Evolutionary conservation across 2,888 invertebrate species (phyloP).

Genomic region (Melipona beecheii): DNA sequence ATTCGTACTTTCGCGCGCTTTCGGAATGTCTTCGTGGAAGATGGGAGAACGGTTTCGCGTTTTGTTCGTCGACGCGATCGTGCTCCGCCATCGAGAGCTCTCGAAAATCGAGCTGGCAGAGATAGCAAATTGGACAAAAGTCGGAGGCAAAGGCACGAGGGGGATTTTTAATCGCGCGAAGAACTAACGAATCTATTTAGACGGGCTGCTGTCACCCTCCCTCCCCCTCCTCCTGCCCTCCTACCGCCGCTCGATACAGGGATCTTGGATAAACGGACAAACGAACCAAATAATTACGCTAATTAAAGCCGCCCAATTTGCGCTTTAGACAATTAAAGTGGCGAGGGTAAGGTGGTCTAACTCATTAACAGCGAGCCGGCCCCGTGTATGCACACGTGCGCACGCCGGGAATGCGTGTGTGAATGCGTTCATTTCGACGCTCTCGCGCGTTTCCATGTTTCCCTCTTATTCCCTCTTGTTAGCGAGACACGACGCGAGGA

Average conservation of each 20-base stretch:
- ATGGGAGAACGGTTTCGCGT: background rate
- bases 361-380: constrained; percentile 68
- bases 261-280: constrained; percentile 74
- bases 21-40: too few species aligned
- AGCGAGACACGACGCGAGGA: constrained; percentile 37
- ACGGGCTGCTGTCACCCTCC: constrained; percentile 17
- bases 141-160: constrained; percentile 38
- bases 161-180: constrained; percentile 71
- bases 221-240: too few species aligned
- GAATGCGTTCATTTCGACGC: constrained; percentile 70
- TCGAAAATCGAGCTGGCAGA: background rate
- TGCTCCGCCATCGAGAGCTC: background rate
- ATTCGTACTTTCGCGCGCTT: background rate
- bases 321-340: constrained; percentile 77
- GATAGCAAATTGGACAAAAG: constrained; percentile 44
- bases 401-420: constrained; percentile 55
- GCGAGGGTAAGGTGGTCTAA: constrained; percentile 75
- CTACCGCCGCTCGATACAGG: constrained; percentile 65
- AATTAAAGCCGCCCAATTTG: constrained; percentile 82
- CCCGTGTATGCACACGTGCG: constrained; percentile 41
- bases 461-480: constrained; percentile 70
- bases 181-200: constrained; percentile 72
- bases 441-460: constrained; percentile 61
- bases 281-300: constrained; percentile 82
- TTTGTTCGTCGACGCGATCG: background rate